Conservation (phyloP, 2,113 vertebrate genomes). For the Chionodraco myersi region DNA sequence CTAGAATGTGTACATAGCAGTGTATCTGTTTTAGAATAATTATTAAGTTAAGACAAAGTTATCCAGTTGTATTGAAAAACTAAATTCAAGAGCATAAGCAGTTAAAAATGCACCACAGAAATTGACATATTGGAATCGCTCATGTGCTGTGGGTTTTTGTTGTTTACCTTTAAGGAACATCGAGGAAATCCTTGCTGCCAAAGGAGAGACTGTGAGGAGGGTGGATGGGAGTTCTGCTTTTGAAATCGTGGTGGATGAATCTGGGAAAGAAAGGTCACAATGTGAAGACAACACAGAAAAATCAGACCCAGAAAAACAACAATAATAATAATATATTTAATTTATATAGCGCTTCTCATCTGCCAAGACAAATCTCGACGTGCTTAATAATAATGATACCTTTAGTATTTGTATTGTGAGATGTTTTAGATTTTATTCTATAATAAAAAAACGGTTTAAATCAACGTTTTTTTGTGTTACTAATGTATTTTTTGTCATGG, state of each 20-base stretch:
- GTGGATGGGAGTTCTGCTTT: conserved; percentile 82
- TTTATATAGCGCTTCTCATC: too few species aligned
- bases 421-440: conserved; percentile 13
- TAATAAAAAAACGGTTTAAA: conserved; percentile 42
- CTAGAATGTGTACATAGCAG: not conserved
- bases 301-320: conserved; percentile 54
- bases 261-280: conserved; percentile 37
- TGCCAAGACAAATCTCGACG: too few species aligned
- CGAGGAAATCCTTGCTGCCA: conserved; percentile 95
- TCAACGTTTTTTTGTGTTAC: not conserved
- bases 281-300: conserved; percentile 38
- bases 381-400: not conserved
- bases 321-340: not conserved
- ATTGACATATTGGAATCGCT: not conserved
- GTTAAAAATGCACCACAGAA: not conserved
- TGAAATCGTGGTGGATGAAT: conserved; percentile 84
- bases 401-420: conserved; percentile 9
- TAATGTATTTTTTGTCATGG: not conserved
- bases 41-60: not conserved
- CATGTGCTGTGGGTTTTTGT: not conserved
- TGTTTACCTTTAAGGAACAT: conserved; percentile 86
- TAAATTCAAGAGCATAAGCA: not conserved
- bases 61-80: not conserved
- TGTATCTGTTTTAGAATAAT: not conserved
- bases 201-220: conserved; percentile 89